Evolutionary conservation across 2,113 vertebrate species (phyloP), one percentile per base, ranked within the genome.

Genomic region (Nanorana parkeri): DNA sequence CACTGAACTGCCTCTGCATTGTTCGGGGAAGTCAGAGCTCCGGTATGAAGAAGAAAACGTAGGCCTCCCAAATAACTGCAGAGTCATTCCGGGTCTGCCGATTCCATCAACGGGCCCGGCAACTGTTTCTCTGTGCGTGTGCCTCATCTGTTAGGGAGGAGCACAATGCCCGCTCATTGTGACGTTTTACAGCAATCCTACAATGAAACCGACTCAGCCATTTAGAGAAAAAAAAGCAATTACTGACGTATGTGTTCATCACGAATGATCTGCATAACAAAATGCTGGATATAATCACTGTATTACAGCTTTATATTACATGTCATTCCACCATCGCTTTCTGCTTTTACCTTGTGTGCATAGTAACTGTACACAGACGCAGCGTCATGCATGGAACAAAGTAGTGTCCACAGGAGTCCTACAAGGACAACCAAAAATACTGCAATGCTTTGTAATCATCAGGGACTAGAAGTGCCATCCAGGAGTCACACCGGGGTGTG

Each of bases 11-110:
- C 21, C 20, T 23, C 11, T 47, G 67, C 41, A 47, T 15, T 28
- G 68, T 55, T 17, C 6, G 21, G 47, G 24, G 8, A 36, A 36
- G 32, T 36, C 5, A 6, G 41, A 3, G 67, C 68, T 19, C 4
- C 21, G 7, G 21, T 41, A 20, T 21, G 3, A 56, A 54, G 36
- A 24, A 87, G 86, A 86, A 91, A 90, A 90, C 88, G 84, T 89
- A 87, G 90, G 91, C 91, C 85, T 86, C 83, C 80, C 86, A 76
- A 83, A 92, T 90, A 94, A 94, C 65, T 95, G 95, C 94, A 95
- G 84, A 90, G 93, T 96, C 95, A 95, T 90, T 88, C 86, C 90
- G 90, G 89, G 88, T 86, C 89, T 85, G 81, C 84, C 85, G 85
- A 85, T 88, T 85, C 83, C 86, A 75, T 85, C 65, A 21, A 23